Percentiles rank a stretch among this genome's conserved stretches.
phyloP scores from a whole-genome alignment of 2,888 invertebrate genomes.

The Branchipolynoe longqiensis region DNA sequence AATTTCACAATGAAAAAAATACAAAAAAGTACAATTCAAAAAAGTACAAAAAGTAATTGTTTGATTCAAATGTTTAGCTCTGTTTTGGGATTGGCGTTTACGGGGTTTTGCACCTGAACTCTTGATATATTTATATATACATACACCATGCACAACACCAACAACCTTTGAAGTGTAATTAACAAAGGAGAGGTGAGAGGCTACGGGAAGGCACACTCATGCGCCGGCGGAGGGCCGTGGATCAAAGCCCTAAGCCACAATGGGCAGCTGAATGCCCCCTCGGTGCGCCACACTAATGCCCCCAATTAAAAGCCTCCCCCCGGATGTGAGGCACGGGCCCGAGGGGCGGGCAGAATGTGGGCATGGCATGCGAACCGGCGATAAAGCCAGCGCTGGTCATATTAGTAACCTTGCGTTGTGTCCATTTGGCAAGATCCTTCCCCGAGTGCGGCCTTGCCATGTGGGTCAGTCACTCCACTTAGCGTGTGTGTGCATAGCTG shows the following conservation, averaged over 20 bases:
- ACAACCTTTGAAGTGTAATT: slow-evolving; percentile 18
- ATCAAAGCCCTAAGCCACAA: background rate
- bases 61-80: too few species aligned
- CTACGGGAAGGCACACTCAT: background rate
- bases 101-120: too few species aligned
- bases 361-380: background rate
- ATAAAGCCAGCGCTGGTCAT: background rate
- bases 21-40: too few species aligned
- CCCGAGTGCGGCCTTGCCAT: background rate
- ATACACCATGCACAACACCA: too few species aligned
- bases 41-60: too few species aligned
- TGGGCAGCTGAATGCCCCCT: background rate
- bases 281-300: slow-evolving; percentile 35
- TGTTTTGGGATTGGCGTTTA: too few species aligned
- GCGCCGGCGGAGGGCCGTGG: background rate
- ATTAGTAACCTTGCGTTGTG: background rate
- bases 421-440: slow-evolving; percentile 28
- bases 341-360: background rate
- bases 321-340: background rate
- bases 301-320: slow-evolving; percentile 21
- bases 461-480: background rate
- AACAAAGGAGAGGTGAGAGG: background rate
- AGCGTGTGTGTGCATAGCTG: background rate
- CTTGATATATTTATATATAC: too few species aligned
- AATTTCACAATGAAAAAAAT: too few species aligned